Base-by-base conservation (phyloP, 2,888 invertebrate species). In the Amphipoea oculea region DNA sequence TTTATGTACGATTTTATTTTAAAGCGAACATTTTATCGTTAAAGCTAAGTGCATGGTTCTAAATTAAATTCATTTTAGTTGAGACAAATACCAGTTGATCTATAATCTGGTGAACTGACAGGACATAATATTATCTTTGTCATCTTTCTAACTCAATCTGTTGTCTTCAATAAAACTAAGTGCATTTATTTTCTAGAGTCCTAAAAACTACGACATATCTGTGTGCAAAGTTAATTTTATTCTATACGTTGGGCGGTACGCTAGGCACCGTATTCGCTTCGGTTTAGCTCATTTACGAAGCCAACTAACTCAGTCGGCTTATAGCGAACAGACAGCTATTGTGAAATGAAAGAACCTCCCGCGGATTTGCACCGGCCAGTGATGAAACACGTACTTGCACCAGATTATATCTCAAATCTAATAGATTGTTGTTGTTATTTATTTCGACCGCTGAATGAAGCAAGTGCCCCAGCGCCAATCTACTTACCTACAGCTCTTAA, bases 311-410 rank as follows among this genome's bases (percentile, higher is more conserved):
- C 94, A 93, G 93, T 91, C 90, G 90, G 90, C 90, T 90, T 92
- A 90, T 91, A 91, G 88, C 90, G 92, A 92, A 91, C 92, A 88
- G 89, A 91, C 86, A 82, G 85, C 82, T 85, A 92, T 94, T 94
- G 94, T 92, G 93, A 91, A 94, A 94, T 88, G 86, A 92, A 90
- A 92, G 93, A 95, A 94, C 94, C 94, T 93, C 94, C 94, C 88
- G 93, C 90, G 87, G 94, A 92, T 93, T 92, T 92, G 91, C 92
- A 90, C 92, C 91, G 89, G 89, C 84, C 85, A 88, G 89, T 93
- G 93, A 92, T 92, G 94, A 93, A 94, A 94, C 92, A 92, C 91
- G 92, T 91, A 91, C 92, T 94, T 90, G 92, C 90, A 90, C 92
- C 84, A 90, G 94, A 94, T 94, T 90, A 87, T 92, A 95, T 95